A percentile compares a stretch with the other conserved stretches of the same genome.
phyloP scores from a whole-genome alignment of 1,140 invertebrate species.

The Acromyrmex charruanus region DNA sequence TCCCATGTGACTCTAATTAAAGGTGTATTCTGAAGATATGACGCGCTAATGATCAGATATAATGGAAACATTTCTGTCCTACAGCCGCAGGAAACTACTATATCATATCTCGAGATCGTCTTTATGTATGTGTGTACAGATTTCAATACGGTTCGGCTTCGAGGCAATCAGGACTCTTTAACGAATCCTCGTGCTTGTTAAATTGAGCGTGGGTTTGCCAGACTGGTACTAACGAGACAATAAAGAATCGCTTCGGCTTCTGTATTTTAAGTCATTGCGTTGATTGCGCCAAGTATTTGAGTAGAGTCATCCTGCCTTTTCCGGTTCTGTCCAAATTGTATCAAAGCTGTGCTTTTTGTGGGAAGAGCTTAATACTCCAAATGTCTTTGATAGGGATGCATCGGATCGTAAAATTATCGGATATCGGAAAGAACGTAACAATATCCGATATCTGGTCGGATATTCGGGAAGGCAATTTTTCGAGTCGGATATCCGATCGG shows the following conservation, averaged over 20 bases:
- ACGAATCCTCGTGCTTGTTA: neutral
- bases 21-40: neutral
- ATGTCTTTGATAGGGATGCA: no score
- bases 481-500: no score
- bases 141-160: conserved; percentile 33
- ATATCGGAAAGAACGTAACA: no score
- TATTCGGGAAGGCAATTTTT: no score
- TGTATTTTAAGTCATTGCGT: conserved; percentile 22
- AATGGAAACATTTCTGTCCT: neutral
- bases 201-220: conserved; percentile 38
- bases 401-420: no score
- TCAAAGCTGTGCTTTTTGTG: neutral
- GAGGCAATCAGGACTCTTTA: conserved; percentile 23
- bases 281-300: conserved; percentile 10
- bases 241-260: conserved; percentile 35
- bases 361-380: neutral
- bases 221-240: conserved; percentile 33
- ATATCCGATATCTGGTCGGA: no score
- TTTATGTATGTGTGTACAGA: neutral
- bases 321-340: conserved; percentile 14
- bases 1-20: conserved; percentile 32
- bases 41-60: conserved; percentile 9
- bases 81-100: neutral
- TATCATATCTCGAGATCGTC: neutral
- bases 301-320: conserved; percentile 6